phyloP scores from a whole-genome alignment of 2,797 vertebrate species.

The Lagocephalus sceleratus region DNA sequence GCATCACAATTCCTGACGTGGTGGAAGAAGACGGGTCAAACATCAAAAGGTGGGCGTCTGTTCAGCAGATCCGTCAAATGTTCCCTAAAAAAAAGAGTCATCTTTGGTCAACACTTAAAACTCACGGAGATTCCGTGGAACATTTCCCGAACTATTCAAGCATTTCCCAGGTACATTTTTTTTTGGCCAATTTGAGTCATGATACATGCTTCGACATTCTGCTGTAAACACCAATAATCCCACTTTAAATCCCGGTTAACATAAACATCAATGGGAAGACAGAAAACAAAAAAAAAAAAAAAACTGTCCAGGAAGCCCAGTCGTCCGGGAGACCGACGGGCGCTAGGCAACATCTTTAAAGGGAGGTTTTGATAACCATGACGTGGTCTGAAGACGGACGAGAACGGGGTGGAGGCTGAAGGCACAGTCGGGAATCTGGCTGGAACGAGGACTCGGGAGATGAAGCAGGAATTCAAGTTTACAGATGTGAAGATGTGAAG shows the following conservation, averaged over 20 bases:
- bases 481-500: constrained; percentile 50
- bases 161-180: constrained; percentile 76
- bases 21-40: neutral
- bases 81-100: neutral
- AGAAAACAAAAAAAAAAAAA: neutral
- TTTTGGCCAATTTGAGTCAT: constrained; percentile 39
- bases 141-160: constrained; percentile 72
- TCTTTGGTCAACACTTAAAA: constrained; percentile 25
- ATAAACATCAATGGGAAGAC: neutral
- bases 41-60: too few relatives aligned
- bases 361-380: constrained; percentile 13
- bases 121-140: constrained; percentile 35
- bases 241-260: neutral
- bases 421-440: constrained; percentile 22
- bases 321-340: constrained; percentile 21
- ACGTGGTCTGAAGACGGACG: constrained; percentile 22
- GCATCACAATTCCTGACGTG: constrained; percentile 8
- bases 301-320: constrained; percentile 22
- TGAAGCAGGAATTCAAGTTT: constrained; percentile 61
- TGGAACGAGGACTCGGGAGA: constrained; percentile 16
- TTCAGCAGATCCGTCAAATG: too few relatives aligned
- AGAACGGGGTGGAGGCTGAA: constrained; percentile 27
- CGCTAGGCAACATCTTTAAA: constrained; percentile 10
- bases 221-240: constrained; percentile 12
- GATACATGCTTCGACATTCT: constrained; percentile 26